These are phyloP conservation scores for Orthosia incerta DNA, from an alignment of 2,888 invertebrate genomes.

Conservation along the genomic window DNA sequence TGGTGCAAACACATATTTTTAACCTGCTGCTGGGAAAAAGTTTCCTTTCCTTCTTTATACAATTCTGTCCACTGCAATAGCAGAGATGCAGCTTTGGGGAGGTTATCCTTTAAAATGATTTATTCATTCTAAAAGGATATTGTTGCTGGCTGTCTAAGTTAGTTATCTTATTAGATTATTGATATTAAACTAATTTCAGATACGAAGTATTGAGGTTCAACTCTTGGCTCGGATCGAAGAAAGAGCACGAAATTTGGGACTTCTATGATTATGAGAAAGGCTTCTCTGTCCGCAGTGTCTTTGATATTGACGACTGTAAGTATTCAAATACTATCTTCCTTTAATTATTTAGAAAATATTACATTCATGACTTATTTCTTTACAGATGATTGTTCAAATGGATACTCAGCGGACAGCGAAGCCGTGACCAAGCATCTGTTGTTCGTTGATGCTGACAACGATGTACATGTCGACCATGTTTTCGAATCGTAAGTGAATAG, in stretches of 20 bases:
- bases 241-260: constrained; percentile 76
- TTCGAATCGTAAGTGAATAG: constrained; percentile 74
- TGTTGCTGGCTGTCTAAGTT: background rate
- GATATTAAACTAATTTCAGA: constrained; percentile 65
- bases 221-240: constrained; percentile 71
- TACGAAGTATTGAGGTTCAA: constrained; percentile 74
- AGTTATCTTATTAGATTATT: background rate
- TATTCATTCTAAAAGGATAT: background rate
- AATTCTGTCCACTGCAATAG: too few relatives aligned
- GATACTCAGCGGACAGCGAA: constrained; percentile 60
- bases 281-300: constrained; percentile 47
- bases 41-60: too few relatives aligned
- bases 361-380: background rate
- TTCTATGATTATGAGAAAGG: constrained; percentile 61
- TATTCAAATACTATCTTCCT: constrained; percentile 14
- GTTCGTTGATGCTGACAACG: constrained; percentile 72
- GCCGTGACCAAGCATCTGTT: constrained; percentile 67
- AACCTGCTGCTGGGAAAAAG: too few relatives aligned
- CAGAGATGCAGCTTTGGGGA: too few relatives aligned
- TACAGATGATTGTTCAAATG: constrained; percentile 59
- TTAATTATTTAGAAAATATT: background rate
- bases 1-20: too few relatives aligned
- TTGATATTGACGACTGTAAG: constrained; percentile 50
- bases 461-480: constrained; percentile 75
- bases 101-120: too few relatives aligned